A percentile compares a stretch with the other conserved stretches of the same genome.
Conservation (phyloP, 1,140 invertebrate species). For the Papilio xuthus region DNA sequence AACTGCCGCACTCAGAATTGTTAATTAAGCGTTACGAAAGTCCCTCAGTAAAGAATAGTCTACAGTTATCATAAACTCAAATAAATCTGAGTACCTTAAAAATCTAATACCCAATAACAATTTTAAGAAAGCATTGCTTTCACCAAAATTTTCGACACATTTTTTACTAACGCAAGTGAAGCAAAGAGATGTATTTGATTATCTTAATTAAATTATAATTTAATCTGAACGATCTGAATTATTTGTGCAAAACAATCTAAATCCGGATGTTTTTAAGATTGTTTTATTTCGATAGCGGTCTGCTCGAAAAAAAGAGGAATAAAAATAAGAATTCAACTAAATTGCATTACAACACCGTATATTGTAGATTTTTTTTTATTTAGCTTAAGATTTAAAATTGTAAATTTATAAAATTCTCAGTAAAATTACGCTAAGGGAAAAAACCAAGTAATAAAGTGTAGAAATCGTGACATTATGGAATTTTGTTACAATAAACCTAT, state of each 20-base stretch:
- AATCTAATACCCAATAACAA: background rate
- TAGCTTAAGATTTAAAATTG: too few species aligned
- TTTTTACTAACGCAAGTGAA: background rate
- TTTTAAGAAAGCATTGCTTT: background rate
- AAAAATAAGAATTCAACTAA: background rate
- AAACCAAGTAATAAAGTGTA: background rate
- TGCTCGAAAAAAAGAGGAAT: background rate
- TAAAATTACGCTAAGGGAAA: background rate
- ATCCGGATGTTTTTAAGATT: background rate
- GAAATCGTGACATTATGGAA: conserved; percentile 24
- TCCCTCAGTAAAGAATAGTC: background rate
- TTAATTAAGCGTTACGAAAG: background rate
- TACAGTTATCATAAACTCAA: background rate
- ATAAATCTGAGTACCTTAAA: background rate
- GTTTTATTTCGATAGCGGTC: too few species aligned
- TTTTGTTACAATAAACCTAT: conserved; percentile 24
- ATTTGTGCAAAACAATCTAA: background rate
- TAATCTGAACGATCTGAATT: background rate
- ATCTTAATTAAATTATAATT: background rate
- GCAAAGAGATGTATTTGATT: background rate
- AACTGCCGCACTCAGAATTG: background rate
- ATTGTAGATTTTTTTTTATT: too few species aligned
- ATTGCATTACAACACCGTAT: too few species aligned
- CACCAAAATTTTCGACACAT: background rate
- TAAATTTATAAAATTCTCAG: background rate